Evolutionary conservation across 2,888 invertebrate species (phyloP), one percentile per base, ranked within the genome.

Genomic region (Drosophila rubida): DNA sequence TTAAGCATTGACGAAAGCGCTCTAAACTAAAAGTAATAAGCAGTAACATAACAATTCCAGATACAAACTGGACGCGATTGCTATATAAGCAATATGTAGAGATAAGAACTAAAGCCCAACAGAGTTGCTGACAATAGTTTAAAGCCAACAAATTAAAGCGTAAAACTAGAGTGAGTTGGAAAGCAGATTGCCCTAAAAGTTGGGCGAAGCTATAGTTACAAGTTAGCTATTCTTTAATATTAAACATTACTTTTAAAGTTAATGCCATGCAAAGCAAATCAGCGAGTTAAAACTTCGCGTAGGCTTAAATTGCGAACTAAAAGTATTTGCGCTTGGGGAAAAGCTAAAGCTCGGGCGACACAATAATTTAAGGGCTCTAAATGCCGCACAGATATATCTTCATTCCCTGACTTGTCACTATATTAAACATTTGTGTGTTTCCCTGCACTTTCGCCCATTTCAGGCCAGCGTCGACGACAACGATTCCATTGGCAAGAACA

Each of bases 401-500:
- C 9, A 66, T 48, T 27, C 22, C 25, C 53, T 45, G 32, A 54
- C 73, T 61, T 73, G 74, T 42, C 73, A 59, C 54, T 62, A 61
- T 58, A 74, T 74, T 74, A 77, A 74, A 69, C 45, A 53, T 39
- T 32, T 39, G 14, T 46, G 25, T 46, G 16, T 39, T 53, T 42
- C 7, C 8, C 51, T 16, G 27, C 25, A 14, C 23, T 32, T 23
- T 23, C 11, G 13, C 1, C 22, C 14, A 8, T 7, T 53, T 16
- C 68, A 91, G 91, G 89, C 90, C 78, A 89, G 82, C 70, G 90
- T 91, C 54, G 92, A 92, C 79, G 92, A 91, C 86, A 90, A 80
- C 83, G 92, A 92, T 78, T 92, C 92, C 67, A 92, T 92, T 83
- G 92, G 92, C 79, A 92, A 92, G 85, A 92, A 92, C 80, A 92